These are phyloP conservation scores for Masnerella sp. DNA, from an alignment of 2,888 invertebrate genomes.

Conservation along the genomic window DNA sequence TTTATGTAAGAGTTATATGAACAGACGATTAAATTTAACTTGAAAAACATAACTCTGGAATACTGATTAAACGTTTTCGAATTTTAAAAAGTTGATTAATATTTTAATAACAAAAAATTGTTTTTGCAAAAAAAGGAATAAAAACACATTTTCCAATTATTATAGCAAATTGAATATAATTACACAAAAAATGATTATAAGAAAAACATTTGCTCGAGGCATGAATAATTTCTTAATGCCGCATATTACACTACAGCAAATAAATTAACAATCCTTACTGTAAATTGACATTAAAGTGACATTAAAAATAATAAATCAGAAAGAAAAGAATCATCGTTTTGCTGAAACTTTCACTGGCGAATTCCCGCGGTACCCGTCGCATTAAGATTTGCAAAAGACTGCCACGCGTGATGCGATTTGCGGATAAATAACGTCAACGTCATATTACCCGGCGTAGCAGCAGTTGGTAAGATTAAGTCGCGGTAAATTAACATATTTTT, in stretches of 20 bases:
- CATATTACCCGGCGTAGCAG: conserved; percentile 36
- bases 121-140: no score
- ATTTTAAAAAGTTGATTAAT: no score
- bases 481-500: conserved; percentile 57
- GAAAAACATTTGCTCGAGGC: no score
- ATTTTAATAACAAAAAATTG: not conserved
- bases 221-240: not conserved
- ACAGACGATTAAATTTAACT: no score
- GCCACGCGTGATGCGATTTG: conserved; percentile 44
- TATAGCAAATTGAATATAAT: no score
- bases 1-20: no score
- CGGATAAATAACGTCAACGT: conserved; percentile 56
- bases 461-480: conserved; percentile 28
- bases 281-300: no score
- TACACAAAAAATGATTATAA: no score
- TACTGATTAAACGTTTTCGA: no score
- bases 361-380: conserved; percentile 21
- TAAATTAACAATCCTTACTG: no score
- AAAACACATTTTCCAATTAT: no score
- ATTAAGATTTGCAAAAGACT: conserved; percentile 21
- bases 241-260: conserved; percentile 1
- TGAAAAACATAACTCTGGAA: no score
- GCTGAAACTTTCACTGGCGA: conserved; percentile 19
- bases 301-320: conserved; percentile 2
- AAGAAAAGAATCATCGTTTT: not conserved